phyloP scores from a whole-genome alignment of 1,140 invertebrate genomes.

The Cherax quadricarinatus region DNA sequence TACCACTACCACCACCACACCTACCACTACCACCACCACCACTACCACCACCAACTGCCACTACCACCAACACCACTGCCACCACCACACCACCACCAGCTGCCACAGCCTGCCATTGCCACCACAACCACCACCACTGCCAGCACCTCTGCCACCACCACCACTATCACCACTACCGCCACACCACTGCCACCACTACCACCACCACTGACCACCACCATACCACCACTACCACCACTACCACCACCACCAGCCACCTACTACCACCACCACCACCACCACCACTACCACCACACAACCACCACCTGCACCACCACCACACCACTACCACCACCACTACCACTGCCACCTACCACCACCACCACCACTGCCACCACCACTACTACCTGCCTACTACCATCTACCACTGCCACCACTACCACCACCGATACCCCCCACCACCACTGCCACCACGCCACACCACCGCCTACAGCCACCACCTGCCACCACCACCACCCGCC shows the following conservation, averaged over 20 bases:
- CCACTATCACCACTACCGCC: neutral
- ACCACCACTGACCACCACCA: too few relatives aligned
- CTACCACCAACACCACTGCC: neutral
- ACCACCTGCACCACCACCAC: neutral
- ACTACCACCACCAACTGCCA: too few relatives aligned
- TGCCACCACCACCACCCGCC: neutral
- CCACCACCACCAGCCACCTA: too few relatives aligned
- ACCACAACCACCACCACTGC: too few relatives aligned
- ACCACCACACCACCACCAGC: neutral
- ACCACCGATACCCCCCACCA: too few relatives aligned
- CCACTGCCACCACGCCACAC: too few relatives aligned
- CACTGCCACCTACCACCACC: conserved; percentile 4
- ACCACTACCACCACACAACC: too few relatives aligned
- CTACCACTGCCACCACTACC: neutral
- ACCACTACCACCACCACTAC: too few relatives aligned
- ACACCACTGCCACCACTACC: neutral
- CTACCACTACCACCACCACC: too few relatives aligned
- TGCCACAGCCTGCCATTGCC: neutral
- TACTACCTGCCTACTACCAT: neutral
- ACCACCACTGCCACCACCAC: neutral
- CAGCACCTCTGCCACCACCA: neutral
- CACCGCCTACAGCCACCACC: neutral
- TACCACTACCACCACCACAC: too few relatives aligned
- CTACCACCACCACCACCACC: too few relatives aligned
- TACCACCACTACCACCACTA: too few relatives aligned